phyloP scores from a whole-genome alignment of 2,888 invertebrate species.

The Papilio demoleus region DNA sequence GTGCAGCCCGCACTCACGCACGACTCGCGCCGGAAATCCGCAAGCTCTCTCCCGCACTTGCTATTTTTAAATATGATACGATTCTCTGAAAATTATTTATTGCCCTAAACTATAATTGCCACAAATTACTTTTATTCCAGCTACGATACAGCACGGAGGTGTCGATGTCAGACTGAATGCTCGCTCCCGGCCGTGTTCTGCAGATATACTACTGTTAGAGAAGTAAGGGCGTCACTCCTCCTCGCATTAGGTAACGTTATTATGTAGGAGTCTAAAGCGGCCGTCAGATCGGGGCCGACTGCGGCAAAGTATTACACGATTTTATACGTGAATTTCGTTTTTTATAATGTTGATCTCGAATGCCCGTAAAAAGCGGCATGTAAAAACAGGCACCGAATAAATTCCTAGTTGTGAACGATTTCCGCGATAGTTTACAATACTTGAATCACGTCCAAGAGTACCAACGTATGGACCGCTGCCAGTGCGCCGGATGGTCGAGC shows the following conservation, averaged over 20 bases:
- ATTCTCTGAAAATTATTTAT: neutral
- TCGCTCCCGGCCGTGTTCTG: no score
- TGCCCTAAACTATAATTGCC: neutral
- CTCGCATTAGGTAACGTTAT: no score
- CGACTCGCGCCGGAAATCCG: constrained; percentile 15
- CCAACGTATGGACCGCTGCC: constrained; percentile 2
- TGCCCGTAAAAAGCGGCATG: neutral
- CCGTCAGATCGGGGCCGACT: no score
- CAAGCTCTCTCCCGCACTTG: constrained; percentile 1
- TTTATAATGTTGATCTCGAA: neutral
- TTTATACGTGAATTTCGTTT: neutral
- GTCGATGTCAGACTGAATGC: no score
- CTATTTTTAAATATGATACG: constrained; percentile 23
- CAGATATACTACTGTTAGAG: no score
- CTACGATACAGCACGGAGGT: no score
- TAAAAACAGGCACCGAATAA: neutral
- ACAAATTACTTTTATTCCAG: no score
- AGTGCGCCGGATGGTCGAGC: neutral
- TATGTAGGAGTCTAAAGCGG: no score
- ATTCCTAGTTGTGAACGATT: constrained; percentile 17
- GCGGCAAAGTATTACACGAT: no score
- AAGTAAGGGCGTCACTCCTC: no score
- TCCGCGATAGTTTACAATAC: constrained; percentile 3
- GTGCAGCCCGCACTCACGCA: neutral
- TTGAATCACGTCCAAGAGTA: constrained; percentile 22